Conservation (phyloP, 1,140 invertebrate genomes). For the Pseudachorutes palmiensis region DNA sequence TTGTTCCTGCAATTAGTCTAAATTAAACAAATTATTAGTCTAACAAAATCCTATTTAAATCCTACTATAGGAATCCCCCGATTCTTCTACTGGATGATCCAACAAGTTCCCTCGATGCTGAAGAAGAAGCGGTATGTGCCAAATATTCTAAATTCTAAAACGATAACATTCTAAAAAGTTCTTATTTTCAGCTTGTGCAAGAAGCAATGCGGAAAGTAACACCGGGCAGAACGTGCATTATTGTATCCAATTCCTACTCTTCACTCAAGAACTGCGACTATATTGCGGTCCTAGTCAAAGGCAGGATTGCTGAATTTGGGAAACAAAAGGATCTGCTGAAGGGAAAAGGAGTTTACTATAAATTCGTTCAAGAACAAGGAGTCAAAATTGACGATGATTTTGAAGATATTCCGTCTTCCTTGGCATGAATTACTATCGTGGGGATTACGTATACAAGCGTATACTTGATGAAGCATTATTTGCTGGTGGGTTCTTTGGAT, state of each 20-base stretch:
- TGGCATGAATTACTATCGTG: too few relatives aligned
- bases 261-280: conserved; percentile 46
- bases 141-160: conserved; percentile 22
- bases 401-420: too few relatives aligned
- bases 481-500: too few relatives aligned
- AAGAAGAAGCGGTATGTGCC: conserved; percentile 12
- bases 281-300: conserved; percentile 44
- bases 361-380: conserved; percentile 42
- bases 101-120: not conserved
- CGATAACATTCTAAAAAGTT: conserved; percentile 37
- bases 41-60: not conserved
- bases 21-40: not conserved
- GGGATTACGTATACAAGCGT: too few relatives aligned
- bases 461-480: too few relatives aligned
- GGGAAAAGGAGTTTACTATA: conserved; percentile 47
- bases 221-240: conserved; percentile 46
- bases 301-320: conserved; percentile 44
- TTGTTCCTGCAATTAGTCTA: not conserved
- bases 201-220: conserved; percentile 24
- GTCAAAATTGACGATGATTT: not conserved
- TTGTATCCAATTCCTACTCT: conserved; percentile 47
- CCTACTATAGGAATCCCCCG: not conserved
- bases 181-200: not conserved
- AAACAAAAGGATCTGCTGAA: conserved; percentile 46
- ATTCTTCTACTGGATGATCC: conserved; percentile 5